A percentile compares a stretch with the other conserved stretches of the same genome.
These are phyloP conservation scores for Tetragonula carbonaria DNA, from an alignment of 2,888 invertebrate species.

Conservation along the genomic window DNA sequence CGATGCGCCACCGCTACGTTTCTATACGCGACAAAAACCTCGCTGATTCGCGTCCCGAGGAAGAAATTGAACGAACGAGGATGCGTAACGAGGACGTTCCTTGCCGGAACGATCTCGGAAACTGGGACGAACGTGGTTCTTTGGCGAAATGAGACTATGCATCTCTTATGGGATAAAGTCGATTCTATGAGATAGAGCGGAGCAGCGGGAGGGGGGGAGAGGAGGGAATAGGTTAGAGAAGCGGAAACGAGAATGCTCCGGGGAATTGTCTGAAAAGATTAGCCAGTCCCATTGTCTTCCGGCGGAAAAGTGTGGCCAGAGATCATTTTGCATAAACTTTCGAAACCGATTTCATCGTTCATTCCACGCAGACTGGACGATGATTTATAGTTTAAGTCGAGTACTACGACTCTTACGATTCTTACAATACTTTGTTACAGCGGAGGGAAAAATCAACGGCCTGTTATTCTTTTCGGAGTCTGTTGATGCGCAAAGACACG, in stretches of 20 bases:
- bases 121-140: conserved; percentile 7
- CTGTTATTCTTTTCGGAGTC: conserved; percentile 5
- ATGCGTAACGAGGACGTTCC: not conserved
- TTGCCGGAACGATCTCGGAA: not conserved
- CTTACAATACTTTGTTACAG: conserved; percentile 38
- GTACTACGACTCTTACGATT: not conserved
- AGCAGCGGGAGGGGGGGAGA: no score
- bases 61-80: conserved; percentile 4
- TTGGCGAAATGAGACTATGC: not conserved
- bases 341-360: conserved; percentile 6
- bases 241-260: not conserved
- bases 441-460: conserved; percentile 10
- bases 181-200: no score
- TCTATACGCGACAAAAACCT: conserved; percentile 6
- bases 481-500: not conserved
- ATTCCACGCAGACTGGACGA: not conserved
- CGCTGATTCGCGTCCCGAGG: not conserved
- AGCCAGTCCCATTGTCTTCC: no score
- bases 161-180: not conserved
- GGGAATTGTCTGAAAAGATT: not conserved
- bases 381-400: conserved; percentile 19
- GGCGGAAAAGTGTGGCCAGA: not conserved
- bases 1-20: conserved; percentile 5
- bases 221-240: not conserved
- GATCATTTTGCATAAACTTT: no score